Percentiles rank a stretch among this genome's conserved stretches.
phyloP scores from a whole-genome alignment of 2,888 invertebrate genomes.

The Polydrusus cervinus region DNA sequence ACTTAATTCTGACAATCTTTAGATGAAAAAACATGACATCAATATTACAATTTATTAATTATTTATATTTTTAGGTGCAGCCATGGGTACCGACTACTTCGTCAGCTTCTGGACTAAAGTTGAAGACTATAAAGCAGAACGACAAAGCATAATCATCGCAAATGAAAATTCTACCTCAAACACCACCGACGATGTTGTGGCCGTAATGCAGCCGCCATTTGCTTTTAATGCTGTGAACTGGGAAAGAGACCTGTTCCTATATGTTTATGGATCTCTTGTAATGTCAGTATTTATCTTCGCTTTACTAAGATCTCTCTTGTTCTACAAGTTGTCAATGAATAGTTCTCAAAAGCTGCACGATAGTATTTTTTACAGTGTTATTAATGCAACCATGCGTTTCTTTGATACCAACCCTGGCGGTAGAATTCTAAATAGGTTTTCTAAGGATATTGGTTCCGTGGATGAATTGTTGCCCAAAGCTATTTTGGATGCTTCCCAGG shows the following conservation, averaged over 20 bases:
- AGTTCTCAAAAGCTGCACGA: slow-evolving; percentile 82
- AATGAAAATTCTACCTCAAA: slow-evolving; percentile 16
- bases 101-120: slow-evolving; percentile 79
- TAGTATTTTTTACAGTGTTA: slow-evolving; percentile 78
- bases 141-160: too few relatives aligned
- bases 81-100: slow-evolving; percentile 83
- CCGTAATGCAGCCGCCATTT: slow-evolving; percentile 19
- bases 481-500: slow-evolving; percentile 77
- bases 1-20: too few relatives aligned
- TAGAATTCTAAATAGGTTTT: slow-evolving; percentile 85
- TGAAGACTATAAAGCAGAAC: slow-evolving; percentile 61
- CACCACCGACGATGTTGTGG: slow-evolving; percentile 22
- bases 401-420: slow-evolving; percentile 90
- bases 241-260: slow-evolving; percentile 72
- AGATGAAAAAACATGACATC: too few relatives aligned
- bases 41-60: too few relatives aligned
- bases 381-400: slow-evolving; percentile 78
- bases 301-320: slow-evolving; percentile 76
- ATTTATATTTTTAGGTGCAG: slow-evolving; percentile 66
- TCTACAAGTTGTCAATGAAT: slow-evolving; percentile 77
- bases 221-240: slow-evolving; percentile 41
- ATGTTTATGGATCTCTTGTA: slow-evolving; percentile 77
- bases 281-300: slow-evolving; percentile 74
- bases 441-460: slow-evolving; percentile 88
- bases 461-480: slow-evolving; percentile 83